These are phyloP conservation scores for Murina feae DNA, from an alignment of 2,113 vertebrate genomes.

Conservation along the genomic window DNA sequence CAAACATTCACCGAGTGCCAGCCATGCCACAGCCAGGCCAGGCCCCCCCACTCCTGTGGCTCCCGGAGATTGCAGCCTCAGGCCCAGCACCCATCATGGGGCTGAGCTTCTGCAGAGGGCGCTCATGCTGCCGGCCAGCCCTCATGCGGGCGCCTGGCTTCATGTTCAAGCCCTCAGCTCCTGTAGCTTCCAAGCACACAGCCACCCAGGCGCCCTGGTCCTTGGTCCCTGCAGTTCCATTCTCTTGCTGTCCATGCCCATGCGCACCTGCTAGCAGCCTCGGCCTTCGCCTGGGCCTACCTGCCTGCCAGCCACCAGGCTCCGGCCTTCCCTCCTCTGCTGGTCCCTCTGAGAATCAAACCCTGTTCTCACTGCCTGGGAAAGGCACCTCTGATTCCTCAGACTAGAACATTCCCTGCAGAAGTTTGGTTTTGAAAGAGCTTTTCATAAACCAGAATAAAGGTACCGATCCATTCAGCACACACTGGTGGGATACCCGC, in stretches of 20 bases:
- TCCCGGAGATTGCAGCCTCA: not conserved
- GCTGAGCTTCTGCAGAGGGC: not conserved
- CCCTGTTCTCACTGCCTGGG: not conserved
- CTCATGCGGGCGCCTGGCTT: not conserved
- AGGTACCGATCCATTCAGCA: fast-evolving
- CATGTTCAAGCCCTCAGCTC: too few relatives aligned
- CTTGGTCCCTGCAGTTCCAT: not conserved
- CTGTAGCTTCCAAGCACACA: not conserved
- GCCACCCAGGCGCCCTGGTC: not conserved
- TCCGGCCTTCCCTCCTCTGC: not conserved
- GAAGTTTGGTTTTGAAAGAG: not conserved
- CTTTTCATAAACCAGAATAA: not conserved
- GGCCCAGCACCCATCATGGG: too few relatives aligned
- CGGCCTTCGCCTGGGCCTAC: too few relatives aligned
- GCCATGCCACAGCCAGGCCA: too few relatives aligned
- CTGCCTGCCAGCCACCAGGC: not conserved
- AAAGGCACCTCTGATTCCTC: not conserved
- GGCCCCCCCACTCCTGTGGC: not conserved
- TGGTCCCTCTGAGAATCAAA: not conserved
- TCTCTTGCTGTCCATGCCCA: too few relatives aligned
- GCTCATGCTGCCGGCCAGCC: not conserved
- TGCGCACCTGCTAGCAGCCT: fast-evolving
- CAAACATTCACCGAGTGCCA: not conserved
- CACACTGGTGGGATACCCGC: fast-evolving
- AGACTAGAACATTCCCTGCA: not conserved